phyloP scores from a whole-genome alignment of 2,113 vertebrate genomes.

The Alectura lathami region DNA sequence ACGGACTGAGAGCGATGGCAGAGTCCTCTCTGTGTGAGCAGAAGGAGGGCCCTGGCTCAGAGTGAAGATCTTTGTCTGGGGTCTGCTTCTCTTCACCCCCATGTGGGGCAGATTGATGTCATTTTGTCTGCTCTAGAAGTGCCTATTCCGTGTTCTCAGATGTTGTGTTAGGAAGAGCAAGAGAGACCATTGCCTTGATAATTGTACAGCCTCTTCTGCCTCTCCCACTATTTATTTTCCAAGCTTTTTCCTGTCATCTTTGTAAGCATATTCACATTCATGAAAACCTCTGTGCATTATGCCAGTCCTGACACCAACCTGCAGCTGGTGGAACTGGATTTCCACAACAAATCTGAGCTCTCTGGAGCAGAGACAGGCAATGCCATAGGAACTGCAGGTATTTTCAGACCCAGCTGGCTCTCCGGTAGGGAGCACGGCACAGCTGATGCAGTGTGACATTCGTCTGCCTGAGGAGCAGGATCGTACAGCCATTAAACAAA shows the following conservation, averaged over 20 bases:
- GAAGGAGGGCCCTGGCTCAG: not conserved
- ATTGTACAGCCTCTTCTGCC: not conserved
- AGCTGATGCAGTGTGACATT: not conserved
- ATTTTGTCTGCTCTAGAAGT: not conserved
- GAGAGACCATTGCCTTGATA: not conserved
- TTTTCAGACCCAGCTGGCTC: not conserved
- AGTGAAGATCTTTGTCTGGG: not conserved
- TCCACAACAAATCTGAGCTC: not conserved
- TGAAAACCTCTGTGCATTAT: not conserved
- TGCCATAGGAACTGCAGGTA: not conserved
- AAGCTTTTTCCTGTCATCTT: not conserved
- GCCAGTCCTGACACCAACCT: not conserved
- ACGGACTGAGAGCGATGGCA: not conserved
- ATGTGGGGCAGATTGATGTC: not conserved
- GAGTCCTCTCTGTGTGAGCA: not conserved
- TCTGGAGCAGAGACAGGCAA: not conserved
- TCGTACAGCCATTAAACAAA: not conserved
- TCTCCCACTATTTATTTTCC: not conserved
- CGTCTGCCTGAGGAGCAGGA: not conserved
- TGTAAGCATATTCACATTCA: not conserved
- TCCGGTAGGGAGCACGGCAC: not conserved
- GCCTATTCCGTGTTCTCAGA: not conserved
- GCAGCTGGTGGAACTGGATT: not conserved
- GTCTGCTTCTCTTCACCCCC: not conserved
- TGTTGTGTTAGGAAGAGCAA: not conserved